These are phyloP conservation scores for Thelaira solivaga DNA, from an alignment of 2,888 invertebrate species.

Conservation along the genomic window DNA sequence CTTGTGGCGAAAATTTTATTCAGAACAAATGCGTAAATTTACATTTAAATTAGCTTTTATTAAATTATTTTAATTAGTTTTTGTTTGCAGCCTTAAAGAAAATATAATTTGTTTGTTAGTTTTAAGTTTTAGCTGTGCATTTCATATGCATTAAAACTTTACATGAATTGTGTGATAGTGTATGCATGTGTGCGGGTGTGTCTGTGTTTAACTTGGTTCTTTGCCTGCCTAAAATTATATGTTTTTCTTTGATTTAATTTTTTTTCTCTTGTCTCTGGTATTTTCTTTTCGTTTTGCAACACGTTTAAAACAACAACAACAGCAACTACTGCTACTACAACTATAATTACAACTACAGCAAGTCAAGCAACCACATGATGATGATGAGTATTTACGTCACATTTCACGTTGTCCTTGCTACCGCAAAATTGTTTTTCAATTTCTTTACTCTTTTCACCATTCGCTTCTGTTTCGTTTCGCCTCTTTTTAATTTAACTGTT, in stretches of 20 bases:
- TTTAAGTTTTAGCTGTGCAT: no score
- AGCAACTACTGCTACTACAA: no score
- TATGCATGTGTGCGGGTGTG: background rate
- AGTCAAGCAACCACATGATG: conserved; percentile 33
- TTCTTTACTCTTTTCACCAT: conserved; percentile 5
- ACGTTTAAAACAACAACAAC: conserved; percentile 23
- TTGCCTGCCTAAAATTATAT: conserved; percentile 9
- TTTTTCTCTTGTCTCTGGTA: background rate
- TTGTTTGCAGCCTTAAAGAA: no score
- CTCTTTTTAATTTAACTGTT: background rate
- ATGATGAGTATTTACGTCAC: conserved; percentile 53
- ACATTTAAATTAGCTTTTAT: no score
- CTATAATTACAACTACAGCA: no score
- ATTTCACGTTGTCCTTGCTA: conserved; percentile 52
- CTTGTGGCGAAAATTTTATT: no score
- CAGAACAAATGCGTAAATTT: no score
- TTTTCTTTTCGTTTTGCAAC: conserved; percentile 8
- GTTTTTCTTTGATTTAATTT: background rate
- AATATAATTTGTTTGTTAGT: no score
- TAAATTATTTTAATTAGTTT: no score
- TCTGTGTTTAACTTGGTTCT: no score
- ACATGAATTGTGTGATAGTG: background rate
- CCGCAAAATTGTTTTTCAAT: conserved; percentile 38
- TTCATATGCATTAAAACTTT: no score
- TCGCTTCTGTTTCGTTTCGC: background rate